Evolutionary conservation across 2,888 invertebrate genomes (phyloP).

Genomic region (Corbicula japonica): DNA sequence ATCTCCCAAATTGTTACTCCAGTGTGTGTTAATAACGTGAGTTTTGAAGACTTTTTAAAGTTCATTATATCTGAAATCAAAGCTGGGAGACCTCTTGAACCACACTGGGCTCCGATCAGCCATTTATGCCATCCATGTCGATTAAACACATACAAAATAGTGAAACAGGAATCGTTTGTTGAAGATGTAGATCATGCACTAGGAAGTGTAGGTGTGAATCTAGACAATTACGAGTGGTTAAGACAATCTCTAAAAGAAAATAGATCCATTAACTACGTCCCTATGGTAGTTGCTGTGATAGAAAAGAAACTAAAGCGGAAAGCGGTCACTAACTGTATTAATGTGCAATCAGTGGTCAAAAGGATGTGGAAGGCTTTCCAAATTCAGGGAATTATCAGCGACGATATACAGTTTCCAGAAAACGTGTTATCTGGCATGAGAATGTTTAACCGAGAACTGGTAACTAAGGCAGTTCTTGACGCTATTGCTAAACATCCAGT

Average conservation of each 20-base stretch:
- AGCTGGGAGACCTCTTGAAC: constrained; percentile 31
- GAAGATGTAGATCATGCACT: constrained; percentile 51
- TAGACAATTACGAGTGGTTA: constrained; percentile 17
- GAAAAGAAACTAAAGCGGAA: constrained; percentile 14
- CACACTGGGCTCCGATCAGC: constrained; percentile 62
- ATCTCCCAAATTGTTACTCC: constrained; percentile 28
- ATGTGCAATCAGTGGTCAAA: constrained; percentile 13
- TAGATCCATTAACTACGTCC: constrained; percentile 42
- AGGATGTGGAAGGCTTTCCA: constrained; percentile 62
- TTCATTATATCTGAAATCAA: constrained; percentile 50
- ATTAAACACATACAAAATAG: constrained; percentile 48
- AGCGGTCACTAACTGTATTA: constrained; percentile 35
- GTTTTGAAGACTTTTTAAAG: constrained; percentile 57
- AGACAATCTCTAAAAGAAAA: constrained; percentile 38
- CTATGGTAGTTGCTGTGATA: constrained; percentile 47
- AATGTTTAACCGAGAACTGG: constrained; percentile 18
- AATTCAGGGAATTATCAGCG: constrained; percentile 62
- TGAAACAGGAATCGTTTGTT: constrained; percentile 60
- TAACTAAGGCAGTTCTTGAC: constrained; percentile 27
- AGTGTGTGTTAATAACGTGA: constrained; percentile 53
- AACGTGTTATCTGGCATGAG: not conserved
- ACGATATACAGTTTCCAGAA: constrained; percentile 26
- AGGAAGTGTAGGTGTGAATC: constrained; percentile 34
- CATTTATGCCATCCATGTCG: constrained; percentile 56
- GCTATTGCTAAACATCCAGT: constrained; percentile 34